phyloP scores from a whole-genome alignment of 2,113 vertebrate genomes.

The Aepyceros melampus region DNA sequence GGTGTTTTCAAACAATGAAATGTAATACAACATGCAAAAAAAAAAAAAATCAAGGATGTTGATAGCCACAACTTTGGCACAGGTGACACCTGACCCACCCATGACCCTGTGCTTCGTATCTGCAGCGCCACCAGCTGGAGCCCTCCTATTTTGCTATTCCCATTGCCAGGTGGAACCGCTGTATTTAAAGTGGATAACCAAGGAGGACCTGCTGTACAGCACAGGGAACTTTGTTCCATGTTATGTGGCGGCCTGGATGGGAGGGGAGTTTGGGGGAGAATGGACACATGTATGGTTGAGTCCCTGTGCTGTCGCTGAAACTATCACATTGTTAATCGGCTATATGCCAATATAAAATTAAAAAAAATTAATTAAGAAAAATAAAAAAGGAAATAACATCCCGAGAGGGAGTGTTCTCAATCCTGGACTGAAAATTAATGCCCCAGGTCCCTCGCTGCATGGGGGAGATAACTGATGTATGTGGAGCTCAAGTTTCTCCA shows the following conservation, averaged over 20 bases:
- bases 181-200: background rate
- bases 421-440: background rate
- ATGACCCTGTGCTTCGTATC: background rate
- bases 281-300: background rate
- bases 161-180: background rate
- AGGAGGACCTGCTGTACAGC: background rate
- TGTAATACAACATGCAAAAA: accelerated
- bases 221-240: background rate
- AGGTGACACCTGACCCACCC: no score
- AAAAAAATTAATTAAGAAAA: background rate
- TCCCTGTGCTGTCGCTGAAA: background rate
- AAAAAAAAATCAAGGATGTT: background rate
- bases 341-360: background rate
- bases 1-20: background rate
- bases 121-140: background rate
- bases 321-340: background rate
- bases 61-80: background rate
- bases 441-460: background rate
- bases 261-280: background rate
- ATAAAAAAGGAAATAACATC: background rate
- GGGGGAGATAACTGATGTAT: background rate
- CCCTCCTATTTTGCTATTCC: background rate
- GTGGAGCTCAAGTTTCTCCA: background rate
- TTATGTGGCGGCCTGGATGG: background rate
- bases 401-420: background rate